Base-by-base conservation (phyloP, 2,888 invertebrate genomes). In the Oscheius sp. region DNA sequence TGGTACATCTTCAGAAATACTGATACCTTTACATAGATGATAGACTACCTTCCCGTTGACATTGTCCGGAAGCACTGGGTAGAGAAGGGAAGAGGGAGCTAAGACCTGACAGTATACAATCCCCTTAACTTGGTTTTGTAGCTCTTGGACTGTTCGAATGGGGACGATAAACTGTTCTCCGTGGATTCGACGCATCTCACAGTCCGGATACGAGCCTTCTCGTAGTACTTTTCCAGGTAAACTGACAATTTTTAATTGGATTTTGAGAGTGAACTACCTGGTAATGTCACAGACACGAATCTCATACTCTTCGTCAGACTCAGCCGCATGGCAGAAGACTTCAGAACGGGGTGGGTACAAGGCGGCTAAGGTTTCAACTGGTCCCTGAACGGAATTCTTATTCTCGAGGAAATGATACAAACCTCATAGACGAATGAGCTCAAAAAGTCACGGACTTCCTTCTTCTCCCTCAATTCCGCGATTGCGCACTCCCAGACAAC, bases 401-500 rank as follows among this genome's bases (percentile, higher is more conserved):
- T 21, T 21, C 21, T 21, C 21, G 21, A 21, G 21, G 21, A 53
- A 13, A 4, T 53, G 53, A n/a, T 53, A 53, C 21, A 11, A n/a
- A 53, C 21, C 29, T 68, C 68, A 33, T 55, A 68, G 33, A 53
- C 68, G 7, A 51, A 55, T 4, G 68, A 37, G 7, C 51, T 42
- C 55, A 73, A 60, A 21, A 70, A 73, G n/a, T 53, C 48, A 2
- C 51, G 42, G 57, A 73, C 57, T 11, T 50, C 55, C n/a, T 60
- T 42, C 13, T 32, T 32, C 29, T 11, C 10, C 10, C 73, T 33
- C 51, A 53, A 33, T 3, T 32, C 7, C 32, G 73, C 73, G 7
- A 73, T 70, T 3, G 73, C 63, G 32, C 76, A 76, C 35, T 76
- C 76, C 73, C 76, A 76, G 33, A 76, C 68, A 2, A 76, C 47